Conservation (phyloP, 2,797 vertebrate genomes). For the Myotis vivesi region DNA sequence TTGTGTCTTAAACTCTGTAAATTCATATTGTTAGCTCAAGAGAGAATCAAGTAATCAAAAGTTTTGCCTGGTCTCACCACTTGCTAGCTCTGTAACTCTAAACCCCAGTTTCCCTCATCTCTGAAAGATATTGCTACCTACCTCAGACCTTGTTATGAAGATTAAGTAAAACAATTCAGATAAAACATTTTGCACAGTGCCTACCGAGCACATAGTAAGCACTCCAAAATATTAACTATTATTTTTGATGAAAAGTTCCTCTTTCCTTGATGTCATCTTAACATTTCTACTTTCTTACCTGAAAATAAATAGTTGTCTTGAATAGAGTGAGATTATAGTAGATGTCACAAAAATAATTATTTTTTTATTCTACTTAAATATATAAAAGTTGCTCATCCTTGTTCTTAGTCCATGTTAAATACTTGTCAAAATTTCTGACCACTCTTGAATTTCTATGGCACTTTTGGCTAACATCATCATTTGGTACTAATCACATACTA, state of each 20-base stretch:
- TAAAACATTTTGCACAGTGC: not conserved
- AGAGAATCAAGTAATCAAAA: not conserved
- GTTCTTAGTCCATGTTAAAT: not conserved
- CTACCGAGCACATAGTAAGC: not conserved
- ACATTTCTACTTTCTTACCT: not conserved
- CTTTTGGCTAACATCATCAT: not conserved
- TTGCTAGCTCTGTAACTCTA: not conserved
- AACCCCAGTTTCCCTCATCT: not conserved
- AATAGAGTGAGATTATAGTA: not conserved
- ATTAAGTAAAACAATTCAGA: not conserved
- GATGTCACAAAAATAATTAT: not conserved
- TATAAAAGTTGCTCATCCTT: not conserved
- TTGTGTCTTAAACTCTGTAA: not conserved
- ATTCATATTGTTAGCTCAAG: not conserved
- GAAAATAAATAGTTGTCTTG: not conserved
- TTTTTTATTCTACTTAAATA: not conserved
- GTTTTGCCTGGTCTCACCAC: not conserved
- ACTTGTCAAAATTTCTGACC: not conserved
- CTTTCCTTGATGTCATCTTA: not conserved
- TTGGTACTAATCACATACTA: not conserved
- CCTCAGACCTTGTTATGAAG: not conserved
- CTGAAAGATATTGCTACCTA: not conserved
- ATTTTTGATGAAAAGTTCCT: conserved; percentile 1
- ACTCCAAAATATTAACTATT: not conserved
- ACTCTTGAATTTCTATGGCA: not conserved